A percentile compares a stretch with the other conserved stretches of the same genome.
Conservation (phyloP, 2,113 vertebrate species). For the Morone chrysops region DNA sequence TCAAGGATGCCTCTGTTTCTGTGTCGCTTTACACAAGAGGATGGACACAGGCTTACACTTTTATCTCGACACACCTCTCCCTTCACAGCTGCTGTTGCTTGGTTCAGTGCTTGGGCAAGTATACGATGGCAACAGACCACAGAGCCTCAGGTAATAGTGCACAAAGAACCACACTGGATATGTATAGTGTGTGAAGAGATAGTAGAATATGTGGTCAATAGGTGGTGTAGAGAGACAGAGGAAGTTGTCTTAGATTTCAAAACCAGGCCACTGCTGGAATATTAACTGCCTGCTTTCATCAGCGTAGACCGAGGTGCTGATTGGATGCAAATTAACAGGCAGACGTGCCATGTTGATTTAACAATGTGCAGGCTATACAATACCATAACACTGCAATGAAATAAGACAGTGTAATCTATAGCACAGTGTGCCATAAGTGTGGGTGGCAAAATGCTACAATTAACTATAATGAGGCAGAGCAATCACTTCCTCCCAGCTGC, state of each 20-base stretch:
- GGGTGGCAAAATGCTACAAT: constrained; percentile 42
- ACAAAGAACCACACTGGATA: neutral
- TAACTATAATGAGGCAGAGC: constrained; percentile 41
- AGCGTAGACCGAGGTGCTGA: constrained; percentile 17
- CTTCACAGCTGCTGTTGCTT: constrained; percentile 1
- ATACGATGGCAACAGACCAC: constrained; percentile 1
- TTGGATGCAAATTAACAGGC: constrained; percentile 1
- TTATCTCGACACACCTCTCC: neutral
- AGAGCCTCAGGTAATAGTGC: neutral
- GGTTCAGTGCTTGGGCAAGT: neutral
- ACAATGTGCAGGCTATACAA: neutral
- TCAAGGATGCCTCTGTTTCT: neutral
- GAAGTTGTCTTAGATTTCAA: constrained; percentile 66
- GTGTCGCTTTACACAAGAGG: neutral
- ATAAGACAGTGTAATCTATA: constrained; percentile 22
- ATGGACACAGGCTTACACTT: neutral
- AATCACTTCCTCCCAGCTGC: constrained; percentile 35
- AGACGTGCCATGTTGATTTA: constrained; percentile 34
- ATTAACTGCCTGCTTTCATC: constrained; percentile 50
- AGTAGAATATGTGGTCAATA: too few species aligned
- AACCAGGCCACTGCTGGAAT: constrained; percentile 68
- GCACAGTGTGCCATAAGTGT: constrained; percentile 7
- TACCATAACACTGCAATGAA: neutral
- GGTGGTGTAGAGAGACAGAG: neutral
- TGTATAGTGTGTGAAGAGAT: neutral